Evolutionary conservation across 2,797 vertebrate species (phyloP).

Genomic region (Pantherophis alleghaniensis): DNA sequence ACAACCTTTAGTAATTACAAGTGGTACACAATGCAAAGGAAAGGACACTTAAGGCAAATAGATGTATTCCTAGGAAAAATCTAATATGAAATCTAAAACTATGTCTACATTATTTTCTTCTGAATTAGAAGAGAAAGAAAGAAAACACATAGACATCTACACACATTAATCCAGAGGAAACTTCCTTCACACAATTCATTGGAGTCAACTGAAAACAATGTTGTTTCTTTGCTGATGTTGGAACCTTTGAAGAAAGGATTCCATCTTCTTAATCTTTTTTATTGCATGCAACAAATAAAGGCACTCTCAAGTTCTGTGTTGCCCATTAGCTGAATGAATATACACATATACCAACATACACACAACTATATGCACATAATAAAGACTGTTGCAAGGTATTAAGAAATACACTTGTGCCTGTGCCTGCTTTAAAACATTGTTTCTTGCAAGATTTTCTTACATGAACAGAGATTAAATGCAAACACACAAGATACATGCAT

Average conservation of each 20-base stretch:
- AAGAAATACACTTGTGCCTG: conserved; percentile 44
- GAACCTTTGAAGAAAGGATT: conserved; percentile 4
- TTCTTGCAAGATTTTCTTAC: conserved; percentile 33
- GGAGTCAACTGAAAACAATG: conserved; percentile 19
- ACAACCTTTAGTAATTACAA: background rate
- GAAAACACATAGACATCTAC: background rate
- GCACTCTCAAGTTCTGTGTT: conserved; percentile 63
- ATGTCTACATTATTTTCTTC: background rate
- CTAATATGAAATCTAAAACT: background rate
- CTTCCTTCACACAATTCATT: conserved; percentile 33
- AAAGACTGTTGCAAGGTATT: conserved; percentile 22
- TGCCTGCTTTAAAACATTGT: conserved; percentile 31
- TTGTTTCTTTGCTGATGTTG: conserved; percentile 22
- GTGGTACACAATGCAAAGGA: background rate
- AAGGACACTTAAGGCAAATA: background rate
- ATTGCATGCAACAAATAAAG: conserved; percentile 51
- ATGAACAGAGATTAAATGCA: conserved; percentile 40
- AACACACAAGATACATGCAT: conserved; percentile 6
- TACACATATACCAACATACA: background rate
- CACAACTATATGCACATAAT: background rate
- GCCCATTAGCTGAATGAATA: conserved; percentile 52
- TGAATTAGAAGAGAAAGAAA: background rate
- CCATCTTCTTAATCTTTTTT: conserved; percentile 19
- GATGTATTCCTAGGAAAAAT: background rate
- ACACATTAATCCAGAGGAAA: conserved; percentile 11